phyloP scores from a whole-genome alignment of 2,113 vertebrate species.

The Callopanchax toddi region DNA sequence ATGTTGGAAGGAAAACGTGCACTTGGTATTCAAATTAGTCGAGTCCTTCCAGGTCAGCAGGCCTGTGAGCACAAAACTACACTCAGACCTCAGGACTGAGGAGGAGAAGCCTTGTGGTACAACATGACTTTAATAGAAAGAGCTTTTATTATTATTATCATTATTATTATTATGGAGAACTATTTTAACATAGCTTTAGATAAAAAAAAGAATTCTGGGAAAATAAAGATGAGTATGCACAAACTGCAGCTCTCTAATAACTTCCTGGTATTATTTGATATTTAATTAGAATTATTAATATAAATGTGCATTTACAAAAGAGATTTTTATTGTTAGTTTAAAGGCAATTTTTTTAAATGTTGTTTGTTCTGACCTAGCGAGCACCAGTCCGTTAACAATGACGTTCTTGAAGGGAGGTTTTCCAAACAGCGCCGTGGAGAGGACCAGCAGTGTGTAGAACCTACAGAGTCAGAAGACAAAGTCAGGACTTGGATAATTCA shows the following conservation, averaged over 20 bases:
- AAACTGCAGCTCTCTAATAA: no score
- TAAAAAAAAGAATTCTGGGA: no score
- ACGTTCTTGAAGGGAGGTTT: slow-evolving; percentile 97
- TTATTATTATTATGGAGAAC: no score
- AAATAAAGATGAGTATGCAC: no score
- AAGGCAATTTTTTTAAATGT: neutral
- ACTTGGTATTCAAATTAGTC: slow-evolving; percentile 67
- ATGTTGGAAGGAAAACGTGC: slow-evolving; percentile 55
- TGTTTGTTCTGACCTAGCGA: slow-evolving; percentile 85
- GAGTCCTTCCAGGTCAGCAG: slow-evolving; percentile 75
- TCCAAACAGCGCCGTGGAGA: slow-evolving; percentile 95
- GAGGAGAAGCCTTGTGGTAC: slow-evolving; percentile 39
- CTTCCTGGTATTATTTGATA: no score
- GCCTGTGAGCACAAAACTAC: slow-evolving; percentile 50
- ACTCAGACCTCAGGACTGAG: slow-evolving; percentile 50
- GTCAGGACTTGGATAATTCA: slow-evolving; percentile 1
- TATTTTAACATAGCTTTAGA: no score
- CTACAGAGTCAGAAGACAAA: slow-evolving; percentile 64
- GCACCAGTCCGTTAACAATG: slow-evolving; percentile 93
- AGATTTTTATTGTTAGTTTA: neutral
- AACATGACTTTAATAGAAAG: slow-evolving; percentile 42
- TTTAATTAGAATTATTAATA: no score
- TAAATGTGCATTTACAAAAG: neutral
- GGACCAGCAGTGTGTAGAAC: slow-evolving; percentile 96
- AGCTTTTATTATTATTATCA: no score